phyloP scores from a whole-genome alignment of 2,888 invertebrate species.

The Oeneis ivallda region DNA sequence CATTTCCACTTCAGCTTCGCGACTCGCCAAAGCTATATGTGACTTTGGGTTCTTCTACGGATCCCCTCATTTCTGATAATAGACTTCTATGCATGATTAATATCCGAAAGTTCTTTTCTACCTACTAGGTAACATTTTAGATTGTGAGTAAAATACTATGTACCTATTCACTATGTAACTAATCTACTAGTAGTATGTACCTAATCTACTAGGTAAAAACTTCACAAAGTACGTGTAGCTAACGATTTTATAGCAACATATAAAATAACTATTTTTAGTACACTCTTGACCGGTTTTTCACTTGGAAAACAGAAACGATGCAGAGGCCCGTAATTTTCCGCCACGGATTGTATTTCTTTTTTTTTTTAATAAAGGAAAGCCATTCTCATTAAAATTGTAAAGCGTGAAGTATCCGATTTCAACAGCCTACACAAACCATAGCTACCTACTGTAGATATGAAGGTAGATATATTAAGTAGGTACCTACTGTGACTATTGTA shows the following conservation, averaged over 20 bases:
- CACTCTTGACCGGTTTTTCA: constrained; percentile 36
- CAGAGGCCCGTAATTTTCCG: constrained; percentile 12
- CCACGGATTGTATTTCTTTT: not conserved
- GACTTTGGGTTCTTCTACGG: too few relatives aligned
- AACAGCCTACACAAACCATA: constrained; percentile 21
- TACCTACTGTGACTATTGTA: constrained; percentile 40
- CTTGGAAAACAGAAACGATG: constrained; percentile 40
- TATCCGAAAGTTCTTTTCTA: too few relatives aligned
- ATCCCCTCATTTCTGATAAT: too few relatives aligned
- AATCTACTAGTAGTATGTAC: too few relatives aligned
- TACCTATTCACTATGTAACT: too few relatives aligned
- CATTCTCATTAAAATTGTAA: constrained; percentile 9
- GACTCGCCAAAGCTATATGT: too few relatives aligned
- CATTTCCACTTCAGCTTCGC: too few relatives aligned
- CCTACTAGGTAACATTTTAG: too few relatives aligned
- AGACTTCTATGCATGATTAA: too few relatives aligned
- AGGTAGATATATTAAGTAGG: not conserved
- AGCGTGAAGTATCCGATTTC: constrained; percentile 17
- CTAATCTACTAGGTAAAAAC: too few relatives aligned
- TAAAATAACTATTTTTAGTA: constrained; percentile 32
- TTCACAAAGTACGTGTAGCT: not conserved
- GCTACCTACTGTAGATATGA: not conserved
- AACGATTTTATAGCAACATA: constrained; percentile 27
- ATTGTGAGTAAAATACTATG: too few relatives aligned
- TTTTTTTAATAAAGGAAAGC: constrained; percentile 1